Conservation (phyloP, 2,113 vertebrate genomes). For the Meleagris gallopavo region DNA sequence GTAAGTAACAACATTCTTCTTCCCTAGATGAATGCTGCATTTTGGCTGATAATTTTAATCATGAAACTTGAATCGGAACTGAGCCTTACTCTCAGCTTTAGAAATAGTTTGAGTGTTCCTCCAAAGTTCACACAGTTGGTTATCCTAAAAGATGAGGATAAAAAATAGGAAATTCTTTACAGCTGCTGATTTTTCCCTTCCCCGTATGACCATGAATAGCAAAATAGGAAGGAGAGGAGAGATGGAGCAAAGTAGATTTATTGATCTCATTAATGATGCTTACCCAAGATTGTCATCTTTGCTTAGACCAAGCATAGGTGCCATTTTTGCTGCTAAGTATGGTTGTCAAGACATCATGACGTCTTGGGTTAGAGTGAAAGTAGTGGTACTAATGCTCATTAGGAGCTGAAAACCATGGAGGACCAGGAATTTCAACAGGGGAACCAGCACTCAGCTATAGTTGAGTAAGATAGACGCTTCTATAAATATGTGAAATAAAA, state of each 20-base stretch:
- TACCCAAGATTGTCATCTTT: background rate
- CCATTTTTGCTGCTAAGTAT: background rate
- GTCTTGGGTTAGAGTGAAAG: background rate
- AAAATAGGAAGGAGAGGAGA: background rate
- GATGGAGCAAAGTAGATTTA: background rate
- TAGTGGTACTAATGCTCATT: background rate
- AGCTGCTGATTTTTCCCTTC: background rate
- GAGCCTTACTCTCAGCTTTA: background rate
- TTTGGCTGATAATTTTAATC: background rate
- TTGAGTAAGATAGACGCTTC: rapidly evolving
- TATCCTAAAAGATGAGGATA: background rate
- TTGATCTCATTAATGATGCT: background rate
- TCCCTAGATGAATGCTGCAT: background rate
- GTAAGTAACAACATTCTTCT: background rate
- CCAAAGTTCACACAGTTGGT: background rate
- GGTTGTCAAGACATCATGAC: background rate
- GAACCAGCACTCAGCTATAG: background rate
- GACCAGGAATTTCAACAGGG: background rate
- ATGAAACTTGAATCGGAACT: background rate
- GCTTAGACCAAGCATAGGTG: background rate
- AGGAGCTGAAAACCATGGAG: background rate
- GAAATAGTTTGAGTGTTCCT: background rate
- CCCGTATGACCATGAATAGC: background rate
- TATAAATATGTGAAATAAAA: background rate
- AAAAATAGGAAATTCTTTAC: background rate